Evolutionary conservation across 23 tunicate species (phyloP).

Genomic region (Trididemnum nubilum): DNA sequence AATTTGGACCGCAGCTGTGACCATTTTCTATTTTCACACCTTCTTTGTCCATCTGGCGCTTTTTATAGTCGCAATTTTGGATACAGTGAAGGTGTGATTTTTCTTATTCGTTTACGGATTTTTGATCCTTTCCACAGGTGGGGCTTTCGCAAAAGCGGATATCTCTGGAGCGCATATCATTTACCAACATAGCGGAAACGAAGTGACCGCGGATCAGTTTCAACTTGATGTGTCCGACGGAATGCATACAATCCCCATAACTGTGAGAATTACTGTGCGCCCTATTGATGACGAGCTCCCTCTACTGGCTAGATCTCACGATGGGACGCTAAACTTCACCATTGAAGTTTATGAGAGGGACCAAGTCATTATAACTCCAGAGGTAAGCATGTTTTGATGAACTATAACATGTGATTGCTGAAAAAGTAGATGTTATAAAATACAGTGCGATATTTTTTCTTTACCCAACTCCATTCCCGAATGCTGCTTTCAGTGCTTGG

Average conservation of each 20-base stretch:
- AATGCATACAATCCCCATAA: slow-evolving; percentile 93
- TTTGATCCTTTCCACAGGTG: slow-evolving; percentile 46
- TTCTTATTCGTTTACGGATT: too few relatives aligned
- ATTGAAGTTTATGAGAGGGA: slow-evolving; percentile 76
- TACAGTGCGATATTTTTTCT: too few relatives aligned
- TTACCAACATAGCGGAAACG: slow-evolving; percentile 79
- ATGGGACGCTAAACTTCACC: slow-evolving; percentile 64
- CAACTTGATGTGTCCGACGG: slow-evolving; percentile 83
- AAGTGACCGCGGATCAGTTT: slow-evolving; percentile 62
- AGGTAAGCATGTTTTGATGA: slow-evolving; percentile 63
- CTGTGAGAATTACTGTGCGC: slow-evolving; percentile 56
- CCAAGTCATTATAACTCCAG: slow-evolving; percentile 49
- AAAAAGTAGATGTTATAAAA: too few relatives aligned
- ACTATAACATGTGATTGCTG: not conserved
- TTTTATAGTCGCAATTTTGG: too few relatives aligned
- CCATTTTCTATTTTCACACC: too few relatives aligned
- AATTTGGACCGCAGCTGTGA: too few relatives aligned
- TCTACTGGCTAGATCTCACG: slow-evolving; percentile 49
- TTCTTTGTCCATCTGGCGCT: too few relatives aligned
- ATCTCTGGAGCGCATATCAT: slow-evolving; percentile 59
- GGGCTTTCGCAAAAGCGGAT: slow-evolving; percentile 83
- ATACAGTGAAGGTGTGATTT: too few relatives aligned
- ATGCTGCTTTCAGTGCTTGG: too few relatives aligned
- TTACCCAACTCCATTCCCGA: too few relatives aligned
- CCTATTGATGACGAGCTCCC: slow-evolving; percentile 92